Evolutionary conservation across 2,888 invertebrate species (phyloP).

Genomic region (Sarcophaga subvicina): DNA sequence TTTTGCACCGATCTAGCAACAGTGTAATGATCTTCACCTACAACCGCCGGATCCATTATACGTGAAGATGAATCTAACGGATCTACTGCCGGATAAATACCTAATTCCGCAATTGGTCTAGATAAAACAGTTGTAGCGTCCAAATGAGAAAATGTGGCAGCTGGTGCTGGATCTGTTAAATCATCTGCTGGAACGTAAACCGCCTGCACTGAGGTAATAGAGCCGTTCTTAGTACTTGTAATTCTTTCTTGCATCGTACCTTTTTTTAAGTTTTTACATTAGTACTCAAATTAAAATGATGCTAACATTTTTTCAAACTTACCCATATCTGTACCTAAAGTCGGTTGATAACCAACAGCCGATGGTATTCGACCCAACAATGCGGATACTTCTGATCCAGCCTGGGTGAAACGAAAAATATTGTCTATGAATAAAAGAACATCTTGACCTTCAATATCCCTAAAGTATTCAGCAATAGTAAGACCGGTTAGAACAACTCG

Average conservation of each 20-base stretch:
- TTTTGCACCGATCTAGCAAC: slow-evolving; percentile 96
- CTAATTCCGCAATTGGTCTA: slow-evolving; percentile 95
- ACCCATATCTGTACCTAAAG: slow-evolving; percentile 98
- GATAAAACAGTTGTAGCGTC: slow-evolving; percentile 97
- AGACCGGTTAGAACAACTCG: slow-evolving; percentile 96
- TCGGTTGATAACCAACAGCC: slow-evolving; percentile 98
- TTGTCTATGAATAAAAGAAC: slow-evolving; percentile 98
- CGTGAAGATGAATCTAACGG: slow-evolving; percentile 96
- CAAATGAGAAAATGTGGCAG: slow-evolving; percentile 97
- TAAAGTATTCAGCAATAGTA: slow-evolving; percentile 97
- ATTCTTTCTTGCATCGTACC: slow-evolving; percentile 94
- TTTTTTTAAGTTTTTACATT: slow-evolving; percentile 14
- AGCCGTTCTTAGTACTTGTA: slow-evolving; percentile 86
- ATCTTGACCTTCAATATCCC: slow-evolving; percentile 97
- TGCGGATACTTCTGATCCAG: slow-evolving; percentile 95
- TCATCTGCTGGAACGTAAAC: slow-evolving; percentile 98
- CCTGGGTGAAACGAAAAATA: slow-evolving; percentile 97
- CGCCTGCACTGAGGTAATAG: slow-evolving; percentile 97
- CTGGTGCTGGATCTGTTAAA: slow-evolving; percentile 97
- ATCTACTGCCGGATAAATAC: slow-evolving; percentile 97
- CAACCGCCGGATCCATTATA: slow-evolving; percentile 96
- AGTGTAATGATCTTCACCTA: slow-evolving; percentile 94
- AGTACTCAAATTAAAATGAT: neutral
- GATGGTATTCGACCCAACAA: slow-evolving; percentile 97
- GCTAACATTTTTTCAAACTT: neutral